Conservation (phyloP, 2,113 vertebrate genomes). For the Opisthocomus hoazin region DNA sequence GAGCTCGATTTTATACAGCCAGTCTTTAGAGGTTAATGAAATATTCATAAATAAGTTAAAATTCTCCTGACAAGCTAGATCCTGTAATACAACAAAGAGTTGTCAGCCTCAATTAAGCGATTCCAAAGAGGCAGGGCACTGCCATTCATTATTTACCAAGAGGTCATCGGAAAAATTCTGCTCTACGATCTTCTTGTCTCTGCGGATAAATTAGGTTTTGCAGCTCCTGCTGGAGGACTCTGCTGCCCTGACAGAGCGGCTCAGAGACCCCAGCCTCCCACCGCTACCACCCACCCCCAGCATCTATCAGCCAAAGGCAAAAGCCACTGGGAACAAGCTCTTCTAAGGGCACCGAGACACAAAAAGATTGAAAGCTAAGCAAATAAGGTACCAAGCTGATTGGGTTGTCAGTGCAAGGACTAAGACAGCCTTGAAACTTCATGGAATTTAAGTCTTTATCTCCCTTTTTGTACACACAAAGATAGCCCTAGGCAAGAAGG, state of each 20-base stretch:
- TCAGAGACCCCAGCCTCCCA: background rate
- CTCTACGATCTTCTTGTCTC: background rate
- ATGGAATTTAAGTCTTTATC: background rate
- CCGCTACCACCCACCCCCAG: background rate
- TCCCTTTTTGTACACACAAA: background rate
- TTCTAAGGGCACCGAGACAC: background rate
- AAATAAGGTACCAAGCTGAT: background rate
- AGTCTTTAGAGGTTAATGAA: constrained; percentile 57
- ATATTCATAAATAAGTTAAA: constrained; percentile 61
- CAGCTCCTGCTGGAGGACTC: constrained; percentile 6
- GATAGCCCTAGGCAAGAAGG: background rate
- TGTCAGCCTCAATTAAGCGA: constrained; percentile 57
- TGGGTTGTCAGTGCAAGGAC: background rate
- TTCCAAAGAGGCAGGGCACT: constrained; percentile 12
- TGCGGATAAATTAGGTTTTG: background rate
- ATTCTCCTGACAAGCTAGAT: constrained; percentile 54
- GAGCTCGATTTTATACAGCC: background rate
- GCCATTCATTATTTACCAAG: constrained; percentile 54
- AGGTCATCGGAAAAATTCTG: constrained; percentile 21
- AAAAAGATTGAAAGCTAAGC: background rate
- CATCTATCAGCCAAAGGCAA: background rate
- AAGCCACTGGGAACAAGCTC: background rate
- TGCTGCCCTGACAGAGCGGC: background rate
- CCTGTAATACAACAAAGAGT: constrained; percentile 57
- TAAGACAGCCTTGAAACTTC: background rate